Evolutionary conservation across 2,888 invertebrate species (phyloP).

Genomic region (Deroplatys truncata): DNA sequence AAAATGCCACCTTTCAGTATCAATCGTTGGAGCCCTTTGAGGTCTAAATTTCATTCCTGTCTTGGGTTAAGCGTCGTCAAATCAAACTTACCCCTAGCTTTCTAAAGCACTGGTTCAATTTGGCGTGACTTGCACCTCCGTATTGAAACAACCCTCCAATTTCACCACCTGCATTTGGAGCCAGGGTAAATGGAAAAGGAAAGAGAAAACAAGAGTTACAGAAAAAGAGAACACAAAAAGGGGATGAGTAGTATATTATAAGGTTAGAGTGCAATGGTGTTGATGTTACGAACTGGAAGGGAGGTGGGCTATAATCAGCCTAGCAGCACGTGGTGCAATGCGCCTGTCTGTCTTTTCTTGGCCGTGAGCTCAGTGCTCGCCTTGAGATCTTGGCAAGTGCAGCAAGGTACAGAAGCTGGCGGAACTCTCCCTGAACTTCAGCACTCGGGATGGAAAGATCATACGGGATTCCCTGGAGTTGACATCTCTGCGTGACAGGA

Average conservation of each 20-base stretch:
- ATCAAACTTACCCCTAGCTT: too few relatives aligned
- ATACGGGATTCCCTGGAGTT: neutral
- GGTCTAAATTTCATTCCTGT: too few relatives aligned
- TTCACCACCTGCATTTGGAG: too few relatives aligned
- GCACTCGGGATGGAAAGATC: neutral
- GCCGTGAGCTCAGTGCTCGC: neutral
- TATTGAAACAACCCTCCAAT: too few relatives aligned
- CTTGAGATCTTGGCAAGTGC: neutral
- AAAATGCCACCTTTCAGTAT: too few relatives aligned
- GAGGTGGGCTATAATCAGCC: neutral
- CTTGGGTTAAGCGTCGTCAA: too few relatives aligned
- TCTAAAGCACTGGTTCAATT: too few relatives aligned
- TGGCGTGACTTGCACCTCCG: too few relatives aligned
- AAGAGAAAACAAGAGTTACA: neutral
- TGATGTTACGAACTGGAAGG: neutral
- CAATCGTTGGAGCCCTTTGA: too few relatives aligned
- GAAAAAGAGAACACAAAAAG: neutral
- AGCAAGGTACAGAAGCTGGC: neutral
- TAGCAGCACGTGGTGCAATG: neutral
- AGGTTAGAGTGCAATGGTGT: neutral
- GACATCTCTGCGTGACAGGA: neutral
- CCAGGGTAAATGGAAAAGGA: neutral
- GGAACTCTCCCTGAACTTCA: neutral
- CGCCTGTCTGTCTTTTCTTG: neutral
- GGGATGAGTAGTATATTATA: too few relatives aligned